Percentiles rank a stretch among this genome's conserved stretches.
Evolutionary conservation across 2,888 invertebrate genomes (phyloP).

Genomic region (Chromoteleia sp.): DNA sequence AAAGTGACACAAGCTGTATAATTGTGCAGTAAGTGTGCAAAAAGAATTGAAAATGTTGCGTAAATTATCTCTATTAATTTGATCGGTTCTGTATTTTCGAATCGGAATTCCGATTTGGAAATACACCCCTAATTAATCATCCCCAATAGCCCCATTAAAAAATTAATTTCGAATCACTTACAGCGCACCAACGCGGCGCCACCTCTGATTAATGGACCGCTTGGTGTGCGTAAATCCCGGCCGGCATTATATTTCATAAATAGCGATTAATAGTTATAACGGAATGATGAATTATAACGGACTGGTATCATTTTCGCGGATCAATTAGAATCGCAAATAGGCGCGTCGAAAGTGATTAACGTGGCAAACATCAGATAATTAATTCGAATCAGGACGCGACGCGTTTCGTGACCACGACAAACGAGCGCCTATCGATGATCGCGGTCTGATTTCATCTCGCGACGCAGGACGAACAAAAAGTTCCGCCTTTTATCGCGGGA

Average conservation of each 20-base stretch:
- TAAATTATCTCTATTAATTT: too few species aligned
- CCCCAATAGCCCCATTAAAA: conserved; percentile 54
- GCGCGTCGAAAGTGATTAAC: conserved; percentile 64
- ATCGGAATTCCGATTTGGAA: too few species aligned
- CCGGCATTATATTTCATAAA: conserved; percentile 65
- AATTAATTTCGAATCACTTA: conserved; percentile 63
- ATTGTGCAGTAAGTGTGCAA: too few species aligned
- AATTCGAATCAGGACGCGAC: conserved; percentile 49
- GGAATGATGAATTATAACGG: conserved; percentile 65
- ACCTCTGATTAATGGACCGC: conserved; percentile 62
- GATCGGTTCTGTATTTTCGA: too few species aligned
- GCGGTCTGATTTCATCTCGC: conserved; percentile 27
- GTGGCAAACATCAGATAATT: conserved; percentile 57
- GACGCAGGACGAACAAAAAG: conserved; percentile 3
- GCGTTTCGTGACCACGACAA: conserved; percentile 48
- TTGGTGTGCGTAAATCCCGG: conserved; percentile 61
- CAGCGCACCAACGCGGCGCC: conserved; percentile 27
- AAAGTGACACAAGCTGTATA: too few species aligned
- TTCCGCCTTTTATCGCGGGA: neutral
- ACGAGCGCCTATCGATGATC: conserved; percentile 26
- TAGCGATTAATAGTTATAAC: conserved; percentile 66
- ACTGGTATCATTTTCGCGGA: conserved; percentile 63
- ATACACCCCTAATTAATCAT: conserved; percentile 50
- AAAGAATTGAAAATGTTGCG: too few species aligned
- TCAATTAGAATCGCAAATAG: conserved; percentile 66